Conservation (phyloP, 2,797 vertebrate genomes). For the Tokudaia muenninki region DNA sequence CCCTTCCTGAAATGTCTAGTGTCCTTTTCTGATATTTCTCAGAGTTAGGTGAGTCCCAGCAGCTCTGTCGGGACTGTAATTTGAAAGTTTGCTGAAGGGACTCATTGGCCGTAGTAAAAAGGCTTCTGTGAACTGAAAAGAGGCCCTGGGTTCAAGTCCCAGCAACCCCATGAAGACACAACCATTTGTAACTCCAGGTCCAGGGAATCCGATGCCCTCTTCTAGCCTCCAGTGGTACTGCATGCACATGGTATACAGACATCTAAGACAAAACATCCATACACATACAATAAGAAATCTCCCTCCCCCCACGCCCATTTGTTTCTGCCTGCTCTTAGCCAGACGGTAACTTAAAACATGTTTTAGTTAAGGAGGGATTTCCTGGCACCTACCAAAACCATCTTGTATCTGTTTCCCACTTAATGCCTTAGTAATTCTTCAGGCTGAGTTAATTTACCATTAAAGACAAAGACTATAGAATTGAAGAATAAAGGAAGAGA, state of each 20-base stretch:
- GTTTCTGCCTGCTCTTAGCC: background rate
- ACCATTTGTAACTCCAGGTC: background rate
- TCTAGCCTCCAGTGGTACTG: background rate
- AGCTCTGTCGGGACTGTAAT: background rate
- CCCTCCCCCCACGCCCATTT: no score
- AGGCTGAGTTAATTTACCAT: background rate
- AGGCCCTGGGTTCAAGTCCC: background rate
- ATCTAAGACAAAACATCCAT: background rate
- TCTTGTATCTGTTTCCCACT: background rate
- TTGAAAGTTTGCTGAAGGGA: background rate
- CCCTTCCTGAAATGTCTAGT: background rate
- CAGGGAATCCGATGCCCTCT: background rate
- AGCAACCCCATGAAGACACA: background rate
- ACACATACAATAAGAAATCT: background rate
- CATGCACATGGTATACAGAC: background rate
- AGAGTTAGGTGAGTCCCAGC: background rate
- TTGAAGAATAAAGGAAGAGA: background rate
- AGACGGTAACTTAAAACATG: slow-evolving; percentile 42
- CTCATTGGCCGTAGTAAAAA: background rate
- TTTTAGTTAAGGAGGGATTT: slow-evolving; percentile 30
- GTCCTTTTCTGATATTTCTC: background rate
- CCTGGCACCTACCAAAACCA: background rate
- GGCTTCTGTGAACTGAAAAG: background rate
- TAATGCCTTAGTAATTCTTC: background rate
- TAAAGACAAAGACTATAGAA: slow-evolving; percentile 2